Evolutionary conservation across 2,113 vertebrate species (phyloP).

Genomic region (Brachirus orientalis): DNA sequence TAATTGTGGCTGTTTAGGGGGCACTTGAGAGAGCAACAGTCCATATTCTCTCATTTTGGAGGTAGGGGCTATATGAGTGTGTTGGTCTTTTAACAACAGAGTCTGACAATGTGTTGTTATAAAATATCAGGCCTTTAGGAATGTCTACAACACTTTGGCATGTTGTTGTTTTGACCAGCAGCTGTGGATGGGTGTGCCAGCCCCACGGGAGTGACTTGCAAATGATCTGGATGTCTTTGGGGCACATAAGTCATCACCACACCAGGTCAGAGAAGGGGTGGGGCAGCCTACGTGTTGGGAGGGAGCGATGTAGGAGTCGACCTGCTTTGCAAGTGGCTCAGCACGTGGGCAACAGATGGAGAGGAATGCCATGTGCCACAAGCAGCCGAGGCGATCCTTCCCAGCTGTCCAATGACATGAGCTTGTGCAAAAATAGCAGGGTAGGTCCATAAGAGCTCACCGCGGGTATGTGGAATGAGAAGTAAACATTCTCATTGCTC

Average conservation of each 20-base stretch:
- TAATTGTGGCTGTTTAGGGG: slow-evolving; percentile 70
- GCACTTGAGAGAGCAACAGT: slow-evolving; percentile 52
- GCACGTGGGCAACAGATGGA: slow-evolving; percentile 68
- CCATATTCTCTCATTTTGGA: slow-evolving; percentile 36
- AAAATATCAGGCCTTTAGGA: slow-evolving; percentile 12
- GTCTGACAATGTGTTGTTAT: slow-evolving; percentile 17
- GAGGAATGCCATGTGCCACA: slow-evolving; percentile 56
- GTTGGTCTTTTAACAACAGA: slow-evolving; percentile 41
- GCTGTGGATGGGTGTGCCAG: slow-evolving; percentile 55
- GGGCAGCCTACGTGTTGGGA: slow-evolving; percentile 11
- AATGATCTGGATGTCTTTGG: slow-evolving; percentile 54
- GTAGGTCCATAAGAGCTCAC: slow-evolving; percentile 35
- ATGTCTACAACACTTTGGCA: slow-evolving; percentile 49
- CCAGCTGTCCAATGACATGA: slow-evolving; percentile 63
- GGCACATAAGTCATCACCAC: slow-evolving; percentile 62
- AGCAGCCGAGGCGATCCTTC: slow-evolving; percentile 63
- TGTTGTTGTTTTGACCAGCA: slow-evolving; percentile 50
- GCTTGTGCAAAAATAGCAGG: slow-evolving; percentile 55
- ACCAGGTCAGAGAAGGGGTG: slow-evolving; percentile 21
- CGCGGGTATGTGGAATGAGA: slow-evolving; percentile 53
- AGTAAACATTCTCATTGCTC: slow-evolving; percentile 68
- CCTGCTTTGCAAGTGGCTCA: slow-evolving; percentile 54
- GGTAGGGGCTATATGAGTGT: slow-evolving; percentile 19
- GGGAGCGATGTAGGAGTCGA: slow-evolving; percentile 22
- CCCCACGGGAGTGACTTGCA: slow-evolving; percentile 48